These are phyloP conservation scores for Pediacus dermestoides DNA, from an alignment of 2,888 invertebrate species.

Conservation along the genomic window DNA sequence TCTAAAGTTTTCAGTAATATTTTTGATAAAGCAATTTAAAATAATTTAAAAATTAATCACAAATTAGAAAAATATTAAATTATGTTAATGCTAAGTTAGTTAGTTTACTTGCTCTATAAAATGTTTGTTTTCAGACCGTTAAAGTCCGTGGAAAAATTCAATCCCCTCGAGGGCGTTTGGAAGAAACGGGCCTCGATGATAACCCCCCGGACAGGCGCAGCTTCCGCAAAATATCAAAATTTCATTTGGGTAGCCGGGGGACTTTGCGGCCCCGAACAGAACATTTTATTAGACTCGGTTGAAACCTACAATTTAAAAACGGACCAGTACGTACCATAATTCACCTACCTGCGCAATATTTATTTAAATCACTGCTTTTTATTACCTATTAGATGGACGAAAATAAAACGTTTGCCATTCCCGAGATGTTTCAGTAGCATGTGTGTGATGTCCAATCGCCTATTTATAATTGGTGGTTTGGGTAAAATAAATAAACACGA, in stretches of 20 bases:
- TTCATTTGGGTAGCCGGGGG: constrained; percentile 74
- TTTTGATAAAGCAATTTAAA: no score
- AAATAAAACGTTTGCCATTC: constrained; percentile 53
- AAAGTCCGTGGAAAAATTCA: constrained; percentile 57
- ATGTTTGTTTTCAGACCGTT: constrained; percentile 19
- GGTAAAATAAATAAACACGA: constrained; percentile 48
- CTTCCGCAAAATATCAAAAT: constrained; percentile 58
- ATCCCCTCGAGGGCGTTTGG: constrained; percentile 58
- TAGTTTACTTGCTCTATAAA: neutral
- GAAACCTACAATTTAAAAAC: constrained; percentile 62
- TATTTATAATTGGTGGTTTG: constrained; percentile 68
- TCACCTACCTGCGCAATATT: constrained; percentile 4
- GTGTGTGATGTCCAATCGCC: constrained; percentile 56
- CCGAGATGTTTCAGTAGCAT: constrained; percentile 55
- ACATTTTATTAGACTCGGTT: constrained; percentile 57
- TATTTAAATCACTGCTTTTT: constrained; percentile 7
- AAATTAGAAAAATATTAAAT: no score
- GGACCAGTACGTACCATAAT: constrained; percentile 52
- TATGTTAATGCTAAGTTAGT: neutral
- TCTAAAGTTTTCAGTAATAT: constrained; percentile 5
- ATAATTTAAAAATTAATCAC: constrained; percentile 5
- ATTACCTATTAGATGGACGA: constrained; percentile 55
- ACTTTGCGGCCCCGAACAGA: constrained; percentile 56
- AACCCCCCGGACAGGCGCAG: constrained; percentile 60
- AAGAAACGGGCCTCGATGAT: constrained; percentile 57